Conservation (phyloP, 2,797 vertebrate genomes). For the Typhlichthys eigenmanni region DNA sequence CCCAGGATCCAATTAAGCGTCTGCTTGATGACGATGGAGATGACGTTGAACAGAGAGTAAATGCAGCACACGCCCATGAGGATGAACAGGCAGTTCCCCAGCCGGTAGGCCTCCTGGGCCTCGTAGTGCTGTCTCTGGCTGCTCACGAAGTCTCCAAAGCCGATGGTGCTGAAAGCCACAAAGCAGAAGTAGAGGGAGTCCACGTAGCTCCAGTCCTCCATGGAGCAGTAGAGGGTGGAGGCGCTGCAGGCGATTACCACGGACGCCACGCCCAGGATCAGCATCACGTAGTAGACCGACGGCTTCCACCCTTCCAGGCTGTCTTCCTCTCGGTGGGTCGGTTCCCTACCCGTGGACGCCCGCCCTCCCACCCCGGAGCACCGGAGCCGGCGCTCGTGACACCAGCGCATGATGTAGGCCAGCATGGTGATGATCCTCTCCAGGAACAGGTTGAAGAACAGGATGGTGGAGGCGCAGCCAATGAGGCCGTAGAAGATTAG, state of each 20-base stretch:
- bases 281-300: constrained; percentile 82
- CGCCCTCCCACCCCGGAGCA: constrained; percentile 52
- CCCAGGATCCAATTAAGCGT: constrained; percentile 82
- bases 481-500: constrained; percentile 83
- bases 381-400: constrained; percentile 74
- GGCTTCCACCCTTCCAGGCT: constrained; percentile 83
- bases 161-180: constrained; percentile 84
- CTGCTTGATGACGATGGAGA: constrained; percentile 84
- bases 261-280: constrained; percentile 79
- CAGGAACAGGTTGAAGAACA: constrained; percentile 85
- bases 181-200: constrained; percentile 85
- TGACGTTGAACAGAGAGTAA: constrained; percentile 84
- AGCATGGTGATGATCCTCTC: constrained; percentile 84
- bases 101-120: constrained; percentile 75
- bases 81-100: constrained; percentile 81
- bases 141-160: constrained; percentile 83
- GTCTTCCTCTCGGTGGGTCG: constrained; percentile 66
- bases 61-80: constrained; percentile 84
- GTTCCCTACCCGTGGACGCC: constrained; percentile 52
- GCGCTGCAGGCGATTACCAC: constrained; percentile 80
- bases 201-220: constrained; percentile 83
- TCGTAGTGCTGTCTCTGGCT: constrained; percentile 76
- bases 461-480: constrained; percentile 82
- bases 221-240: constrained; percentile 77
- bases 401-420: constrained; percentile 84